Percentiles rank a stretch among this genome's conserved stretches.
These are phyloP conservation scores for Trachelus stipa DNA, from an alignment of 2,888 invertebrate species.

Conservation along the genomic window DNA sequence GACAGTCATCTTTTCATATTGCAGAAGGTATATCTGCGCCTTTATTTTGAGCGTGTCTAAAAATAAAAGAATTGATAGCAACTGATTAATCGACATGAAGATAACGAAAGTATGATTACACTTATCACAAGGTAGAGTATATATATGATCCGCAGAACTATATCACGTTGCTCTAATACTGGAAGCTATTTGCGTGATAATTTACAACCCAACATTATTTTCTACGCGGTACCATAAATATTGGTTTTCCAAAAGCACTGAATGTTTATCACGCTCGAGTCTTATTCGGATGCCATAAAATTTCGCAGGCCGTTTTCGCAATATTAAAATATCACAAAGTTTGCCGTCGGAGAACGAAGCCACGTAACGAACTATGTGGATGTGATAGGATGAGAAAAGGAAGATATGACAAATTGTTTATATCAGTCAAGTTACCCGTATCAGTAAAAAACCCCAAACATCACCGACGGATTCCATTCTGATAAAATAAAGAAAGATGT, in stretches of 20 bases:
- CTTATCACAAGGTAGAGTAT: neutral
- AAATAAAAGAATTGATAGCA: neutral
- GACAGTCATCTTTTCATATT: no score
- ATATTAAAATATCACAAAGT: constrained; percentile 31
- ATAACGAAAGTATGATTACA: neutral
- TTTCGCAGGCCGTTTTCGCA: constrained; percentile 18
- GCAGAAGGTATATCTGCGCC: no score
- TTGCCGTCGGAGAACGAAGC: neutral
- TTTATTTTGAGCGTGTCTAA: neutral
- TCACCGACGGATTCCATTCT: neutral
- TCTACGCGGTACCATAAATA: constrained; percentile 39
- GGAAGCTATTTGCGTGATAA: constrained; percentile 34
- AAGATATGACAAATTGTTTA: neutral
- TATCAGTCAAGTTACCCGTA: neutral
- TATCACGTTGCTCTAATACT: constrained; percentile 28
- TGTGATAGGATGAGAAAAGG: neutral
- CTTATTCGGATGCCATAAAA: constrained; percentile 33
- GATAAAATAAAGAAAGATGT: neutral
- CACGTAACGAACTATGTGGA: neutral
- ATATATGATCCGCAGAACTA: constrained; percentile 9
- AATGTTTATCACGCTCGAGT: constrained; percentile 32
- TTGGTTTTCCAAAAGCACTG: constrained; percentile 32
- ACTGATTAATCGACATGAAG: neutral
- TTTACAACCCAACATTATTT: constrained; percentile 40
- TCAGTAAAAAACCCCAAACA: neutral